Percentiles rank a stretch among this genome's conserved stretches.
Conservation (phyloP, 2,113 vertebrate genomes). For the Heliornis fulica region DNA sequence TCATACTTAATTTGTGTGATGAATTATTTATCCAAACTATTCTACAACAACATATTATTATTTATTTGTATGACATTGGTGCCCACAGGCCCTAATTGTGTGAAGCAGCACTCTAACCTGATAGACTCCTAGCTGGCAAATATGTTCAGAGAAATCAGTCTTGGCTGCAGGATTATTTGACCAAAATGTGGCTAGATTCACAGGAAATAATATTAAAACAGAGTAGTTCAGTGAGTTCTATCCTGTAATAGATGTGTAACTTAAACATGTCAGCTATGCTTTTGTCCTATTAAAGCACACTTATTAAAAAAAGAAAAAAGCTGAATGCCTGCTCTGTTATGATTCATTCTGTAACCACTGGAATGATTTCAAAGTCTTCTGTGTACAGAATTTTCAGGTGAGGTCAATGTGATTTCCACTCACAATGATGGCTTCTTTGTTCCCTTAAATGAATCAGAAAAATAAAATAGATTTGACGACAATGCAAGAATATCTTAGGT, state of each 20-base stretch:
- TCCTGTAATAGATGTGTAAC: not conserved
- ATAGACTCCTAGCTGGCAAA: constrained; percentile 17
- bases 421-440: not conserved
- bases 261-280: not conserved
- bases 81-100: not conserved
- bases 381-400: not conserved
- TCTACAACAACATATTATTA: not conserved
- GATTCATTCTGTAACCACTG: not conserved
- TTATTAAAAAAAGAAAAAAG: not conserved
- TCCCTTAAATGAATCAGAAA: not conserved
- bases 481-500: not conserved
- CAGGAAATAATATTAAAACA: not conserved
- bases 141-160: not conserved
- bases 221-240: not conserved
- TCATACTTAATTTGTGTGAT: not conserved
- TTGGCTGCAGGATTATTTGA: not conserved
- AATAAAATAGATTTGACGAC: not conserved
- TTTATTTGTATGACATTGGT: not conserved
- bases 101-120: not conserved
- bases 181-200: not conserved
- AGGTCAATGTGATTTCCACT: not conserved
- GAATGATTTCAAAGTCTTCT: not conserved
- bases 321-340: not conserved
- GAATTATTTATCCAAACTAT: constrained; percentile 18
- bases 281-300: constrained; percentile 10